Evolutionary conservation across 2,888 invertebrate genomes (phyloP), one percentile per base, ranked within the genome.

Genomic region (Globia sparganii): DNA sequence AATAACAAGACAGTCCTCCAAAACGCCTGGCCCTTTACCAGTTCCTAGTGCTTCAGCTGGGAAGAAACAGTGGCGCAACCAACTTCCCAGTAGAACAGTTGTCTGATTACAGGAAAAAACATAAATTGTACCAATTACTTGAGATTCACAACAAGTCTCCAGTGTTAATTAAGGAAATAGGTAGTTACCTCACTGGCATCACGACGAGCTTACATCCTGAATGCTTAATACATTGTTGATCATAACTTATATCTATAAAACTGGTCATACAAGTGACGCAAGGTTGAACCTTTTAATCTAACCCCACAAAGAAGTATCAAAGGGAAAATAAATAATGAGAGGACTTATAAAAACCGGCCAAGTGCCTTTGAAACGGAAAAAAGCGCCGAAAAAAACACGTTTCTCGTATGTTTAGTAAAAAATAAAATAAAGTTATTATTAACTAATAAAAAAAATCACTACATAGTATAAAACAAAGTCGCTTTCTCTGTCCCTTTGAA

Each of bases 91-190:
- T 9, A 59, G 15, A 6, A 58, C 31, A 31, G 34, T 25, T 62
- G 62, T 31, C 21, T 37, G 25, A 25, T n/a, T 21, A 8, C 11
- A 43, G 37, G 21, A 61, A 43, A n/a, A n/a, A 75, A 15, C 18
- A 40, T 62, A n/a, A 43, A 62, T 62, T 40, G 1, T 13, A 13
- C 4, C 6, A 64, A 21, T n/a, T 58, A 9, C 9, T 59, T 46
- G 15, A 67, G 15, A 67, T 59, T 31, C 31, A 25, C n/a, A n/a
- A 18, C 21, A 53, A 28, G 46, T 49, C 4, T 40, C 46, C 18
- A 59, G 15, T 31, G 11, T 62, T 70, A 5, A 80, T 80, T 72
- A 56, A 56, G 46, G 31, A 64, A 80, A 72, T 53, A 46, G 15
- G 25, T 40, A 8, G 34, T 80, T 61, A 56, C 46, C 3, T 72